Evolutionary conservation across 2,888 invertebrate species (phyloP), one percentile per base, ranked within the genome.

Genomic region (Dromius quadrimaculatus): DNA sequence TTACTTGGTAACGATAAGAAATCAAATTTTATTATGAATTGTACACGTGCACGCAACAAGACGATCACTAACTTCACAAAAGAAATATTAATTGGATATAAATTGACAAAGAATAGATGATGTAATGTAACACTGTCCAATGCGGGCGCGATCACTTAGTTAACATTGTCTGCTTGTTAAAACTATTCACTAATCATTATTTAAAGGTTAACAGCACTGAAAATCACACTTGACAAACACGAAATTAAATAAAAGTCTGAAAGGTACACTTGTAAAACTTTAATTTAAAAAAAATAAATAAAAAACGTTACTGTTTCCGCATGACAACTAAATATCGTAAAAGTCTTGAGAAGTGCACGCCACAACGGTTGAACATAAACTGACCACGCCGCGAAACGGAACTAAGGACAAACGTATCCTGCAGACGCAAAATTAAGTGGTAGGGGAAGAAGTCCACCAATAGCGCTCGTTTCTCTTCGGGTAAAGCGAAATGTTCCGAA

Each of bases 301-400:
- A 54, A 54, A 54, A 11, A 13, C 54, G 54, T 11, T 54, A 57
- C 15, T 47, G 47, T 47, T 47, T 47, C 13, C 47, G 22, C 20
- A 57, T 47, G 34, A 57, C 34, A 15, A 15, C 57, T 32, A 57
- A 9, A 2, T 4, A 38, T 4, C 13, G 38, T 6, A 38, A n/a
- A n/a, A n/a, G 5, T 38, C 3, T 4, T n/a, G n/a, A 28, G 28
- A 38, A 38, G 38, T 57, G 15, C 3, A 36, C 66, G 15, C 28
- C 36, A 50, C 19, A 54, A 72, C 20, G 66, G 65, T 74, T 73
- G 70, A 69, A 73, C 72, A 71, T 75, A 74, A 80, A 80, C 79
- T 79, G 79, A 78, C 79, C 78, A 77, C 75, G 76, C 76, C 74
- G 76, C 75, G 74, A 73, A 74, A 74, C 74, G 72, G 74, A 75